phyloP scores from a whole-genome alignment of 2,888 invertebrate species.

The Ellobium chinense region DNA sequence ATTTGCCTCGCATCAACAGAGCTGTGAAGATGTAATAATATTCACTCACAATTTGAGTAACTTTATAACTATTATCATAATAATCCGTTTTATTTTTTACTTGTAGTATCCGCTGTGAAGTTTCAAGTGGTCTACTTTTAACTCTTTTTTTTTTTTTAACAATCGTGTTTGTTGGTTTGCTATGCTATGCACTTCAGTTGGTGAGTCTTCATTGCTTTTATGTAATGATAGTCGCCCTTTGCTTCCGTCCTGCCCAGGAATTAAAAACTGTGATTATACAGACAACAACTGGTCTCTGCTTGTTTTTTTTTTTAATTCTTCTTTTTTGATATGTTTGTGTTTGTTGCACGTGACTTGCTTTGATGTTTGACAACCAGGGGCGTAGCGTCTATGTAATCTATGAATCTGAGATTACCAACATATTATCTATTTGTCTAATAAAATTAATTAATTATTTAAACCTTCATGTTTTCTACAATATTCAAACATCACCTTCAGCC shows the following conservation, averaged over 20 bases:
- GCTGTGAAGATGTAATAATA: conserved; percentile 30
- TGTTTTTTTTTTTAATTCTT: background rate
- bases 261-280: background rate
- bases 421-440: too few relatives aligned
- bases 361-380: too few relatives aligned
- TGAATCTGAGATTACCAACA: too few relatives aligned
- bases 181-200: conserved; percentile 11
- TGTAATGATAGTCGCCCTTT: conserved; percentile 29
- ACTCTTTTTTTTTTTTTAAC: background rate
- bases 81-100: background rate
- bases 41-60: background rate
- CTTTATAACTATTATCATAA: background rate
- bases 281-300: background rate
- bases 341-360: background rate
- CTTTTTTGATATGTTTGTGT: background rate
- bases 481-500: too few relatives aligned
- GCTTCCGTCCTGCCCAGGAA: background rate
- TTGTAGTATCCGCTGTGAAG: background rate
- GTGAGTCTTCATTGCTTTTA: conserved; percentile 9
- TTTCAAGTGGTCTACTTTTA: background rate
- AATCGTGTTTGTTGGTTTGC: background rate
- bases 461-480: too few relatives aligned
- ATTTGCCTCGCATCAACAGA: conserved; percentile 24
- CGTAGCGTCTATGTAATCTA: too few relatives aligned
- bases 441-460: too few relatives aligned